Percentiles rank a stretch among this genome's conserved stretches.
phyloP scores from a whole-genome alignment of 2,888 invertebrate genomes.

The Zeuzera pyrina region DNA sequence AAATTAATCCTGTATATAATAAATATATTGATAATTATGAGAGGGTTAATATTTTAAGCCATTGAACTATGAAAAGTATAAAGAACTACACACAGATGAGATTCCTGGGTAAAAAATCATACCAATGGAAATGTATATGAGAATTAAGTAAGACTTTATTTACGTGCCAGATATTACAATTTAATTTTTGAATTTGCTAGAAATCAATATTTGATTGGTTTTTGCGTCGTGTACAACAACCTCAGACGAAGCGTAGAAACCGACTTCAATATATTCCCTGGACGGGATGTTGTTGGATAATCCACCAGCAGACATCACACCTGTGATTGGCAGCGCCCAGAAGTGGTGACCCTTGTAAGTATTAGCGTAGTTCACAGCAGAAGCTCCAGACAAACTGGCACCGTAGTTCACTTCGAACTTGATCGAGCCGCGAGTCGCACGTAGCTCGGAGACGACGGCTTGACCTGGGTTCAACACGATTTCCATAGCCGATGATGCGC shows the following conservation, averaged over 20 bases:
- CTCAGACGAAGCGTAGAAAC: slow-evolving; percentile 6
- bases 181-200: too few relatives aligned
- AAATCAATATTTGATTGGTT: too few relatives aligned
- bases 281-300: slow-evolving; percentile 6
- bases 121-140: too few relatives aligned
- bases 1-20: too few relatives aligned
- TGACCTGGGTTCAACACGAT: slow-evolving; percentile 12
- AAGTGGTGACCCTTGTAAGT: slow-evolving; percentile 21
- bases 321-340: slow-evolving; percentile 17
- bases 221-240: slow-evolving; percentile 5
- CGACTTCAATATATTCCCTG: slow-evolving; percentile 7
- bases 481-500: slow-evolving; percentile 3
- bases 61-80: too few relatives aligned
- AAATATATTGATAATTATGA: too few relatives aligned
- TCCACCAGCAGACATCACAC: slow-evolving; percentile 16
- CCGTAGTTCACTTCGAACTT: slow-evolving; percentile 15
- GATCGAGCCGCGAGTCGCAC: slow-evolving; percentile 8
- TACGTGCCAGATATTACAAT: too few relatives aligned
- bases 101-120: too few relatives aligned
- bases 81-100: too few relatives aligned
- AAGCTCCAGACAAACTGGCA: slow-evolving; percentile 18
- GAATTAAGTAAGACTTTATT: too few relatives aligned
- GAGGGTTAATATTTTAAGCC: too few relatives aligned
- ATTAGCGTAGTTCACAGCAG: slow-evolving; percentile 18
- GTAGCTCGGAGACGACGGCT: slow-evolving; percentile 6